Conservation (phyloP, 2,113 vertebrate species). For the Pteruthius melanotis region DNA sequence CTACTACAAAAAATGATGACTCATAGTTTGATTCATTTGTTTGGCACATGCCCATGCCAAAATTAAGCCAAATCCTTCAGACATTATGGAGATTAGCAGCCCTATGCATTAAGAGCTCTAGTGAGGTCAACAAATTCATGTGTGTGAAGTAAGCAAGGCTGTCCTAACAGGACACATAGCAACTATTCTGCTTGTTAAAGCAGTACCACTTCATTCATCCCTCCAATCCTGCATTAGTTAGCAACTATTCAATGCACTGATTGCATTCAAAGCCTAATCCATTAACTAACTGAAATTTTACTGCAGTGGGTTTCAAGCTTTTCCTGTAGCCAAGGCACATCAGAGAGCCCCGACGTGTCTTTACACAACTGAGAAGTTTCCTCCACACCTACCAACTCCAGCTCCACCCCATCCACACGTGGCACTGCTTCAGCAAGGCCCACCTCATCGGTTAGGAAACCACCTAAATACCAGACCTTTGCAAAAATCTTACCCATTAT, state of each 20-base stretch:
- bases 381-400: not conserved
- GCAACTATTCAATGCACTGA: not conserved
- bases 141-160: constrained; percentile 11
- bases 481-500: not conserved
- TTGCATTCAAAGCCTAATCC: not conserved
- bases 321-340: not conserved
- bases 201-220: not conserved
- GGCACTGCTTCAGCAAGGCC: not conserved
- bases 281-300: constrained; percentile 1
- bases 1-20: constrained; percentile 28
- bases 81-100: constrained; percentile 23
- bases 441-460: not conserved
- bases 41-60: constrained; percentile 7
- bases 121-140: constrained; percentile 27
- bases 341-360: not conserved
- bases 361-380: not conserved
- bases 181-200: constrained; percentile 22
- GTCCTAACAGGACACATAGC: not conserved
- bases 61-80: constrained; percentile 6
- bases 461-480: not conserved
- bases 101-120: not conserved
- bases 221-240: not conserved
- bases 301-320: not conserved
- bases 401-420: not conserved
- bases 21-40: not conserved